Evolutionary conservation across 35 echinoderm and acorn worm species (phyloP).

Genomic region (Stichopus chloronotus): DNA sequence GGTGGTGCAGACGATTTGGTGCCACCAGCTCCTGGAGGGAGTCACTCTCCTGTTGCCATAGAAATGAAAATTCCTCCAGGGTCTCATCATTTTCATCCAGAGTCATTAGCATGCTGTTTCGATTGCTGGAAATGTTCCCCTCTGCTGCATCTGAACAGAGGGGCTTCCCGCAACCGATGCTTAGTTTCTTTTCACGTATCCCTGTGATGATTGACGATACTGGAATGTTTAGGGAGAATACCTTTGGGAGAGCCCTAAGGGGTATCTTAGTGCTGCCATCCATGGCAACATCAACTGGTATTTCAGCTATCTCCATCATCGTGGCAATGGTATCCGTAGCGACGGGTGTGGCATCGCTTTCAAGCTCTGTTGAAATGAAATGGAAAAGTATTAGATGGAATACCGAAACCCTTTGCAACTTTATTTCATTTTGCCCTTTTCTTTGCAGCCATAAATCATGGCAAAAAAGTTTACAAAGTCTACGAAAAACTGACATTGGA

Average conservation of each 20-base stretch:
- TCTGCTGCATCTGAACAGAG: slow-evolving; percentile 31
- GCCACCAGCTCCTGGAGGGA: slow-evolving; percentile 12
- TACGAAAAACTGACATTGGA: too few species aligned
- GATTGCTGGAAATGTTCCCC: slow-evolving; percentile 49
- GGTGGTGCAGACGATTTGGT: slow-evolving; percentile 26
- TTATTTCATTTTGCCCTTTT: not conserved
- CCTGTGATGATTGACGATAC: slow-evolving; percentile 68
- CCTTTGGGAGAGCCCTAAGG: slow-evolving; percentile 47
- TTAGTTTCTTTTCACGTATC: slow-evolving; percentile 71
- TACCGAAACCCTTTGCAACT: too few species aligned
- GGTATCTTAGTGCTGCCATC: slow-evolving; percentile 78
- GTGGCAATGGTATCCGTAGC: slow-evolving; percentile 67
- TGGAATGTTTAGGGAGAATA: slow-evolving; percentile 65
- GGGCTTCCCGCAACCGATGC: slow-evolving; percentile 53
- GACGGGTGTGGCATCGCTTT: slow-evolving; percentile 60
- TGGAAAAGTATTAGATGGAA: not conserved
- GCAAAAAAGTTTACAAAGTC: not conserved
- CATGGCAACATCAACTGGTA: slow-evolving; percentile 57
- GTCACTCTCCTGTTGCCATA: slow-evolving; percentile 34
- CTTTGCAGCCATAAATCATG: not conserved
- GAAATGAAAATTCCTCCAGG: slow-evolving; percentile 45
- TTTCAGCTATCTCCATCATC: slow-evolving; percentile 48
- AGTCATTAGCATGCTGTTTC: slow-evolving; percentile 6
- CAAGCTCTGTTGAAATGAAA: slow-evolving; percentile 43
- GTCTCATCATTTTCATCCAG: slow-evolving; percentile 23